These are phyloP conservation scores for Limnodromus scolopaceus DNA, from an alignment of 2,797 vertebrate genomes.

Conservation along the genomic window DNA sequence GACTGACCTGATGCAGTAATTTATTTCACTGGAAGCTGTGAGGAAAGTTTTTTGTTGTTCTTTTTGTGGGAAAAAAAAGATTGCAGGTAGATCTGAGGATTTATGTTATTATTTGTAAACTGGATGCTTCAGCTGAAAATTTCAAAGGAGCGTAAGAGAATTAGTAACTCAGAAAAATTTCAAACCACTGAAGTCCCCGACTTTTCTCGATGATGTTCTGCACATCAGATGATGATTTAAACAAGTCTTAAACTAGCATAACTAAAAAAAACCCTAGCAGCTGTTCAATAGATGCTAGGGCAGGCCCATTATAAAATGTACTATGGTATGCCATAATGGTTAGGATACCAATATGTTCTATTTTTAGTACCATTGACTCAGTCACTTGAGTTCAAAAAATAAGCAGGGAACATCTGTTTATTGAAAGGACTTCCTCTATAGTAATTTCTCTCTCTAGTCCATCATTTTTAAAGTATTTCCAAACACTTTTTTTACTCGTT, in stretches of 20 bases:
- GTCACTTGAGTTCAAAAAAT: conserved; percentile 61
- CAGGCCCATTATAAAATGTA: conserved; percentile 75
- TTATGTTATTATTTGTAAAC: background rate
- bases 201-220: background rate
- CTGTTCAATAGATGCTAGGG: conserved; percentile 70
- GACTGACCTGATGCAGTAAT: background rate
- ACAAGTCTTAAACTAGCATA: conserved; percentile 39
- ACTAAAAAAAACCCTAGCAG: conserved; percentile 66
- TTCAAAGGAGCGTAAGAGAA: background rate
- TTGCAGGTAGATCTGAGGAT: background rate
- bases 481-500: background rate
- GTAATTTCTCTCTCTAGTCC: conserved; percentile 22
- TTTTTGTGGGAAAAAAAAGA: background rate
- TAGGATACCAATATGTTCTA: conserved; percentile 56
- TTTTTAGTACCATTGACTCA: conserved; percentile 73
- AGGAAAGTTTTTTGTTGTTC: background rate
- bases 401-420: conserved; percentile 61
- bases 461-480: background rate
- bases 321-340: conserved; percentile 73
- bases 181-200: background rate
- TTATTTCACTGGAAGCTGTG: background rate
- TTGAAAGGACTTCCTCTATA: conserved; percentile 56
- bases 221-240: conserved; percentile 42
- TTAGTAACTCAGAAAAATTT: background rate
- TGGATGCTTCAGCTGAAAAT: background rate